Conservation (phyloP, 2,888 invertebrate species). For the Drosophila mercatorum region DNA sequence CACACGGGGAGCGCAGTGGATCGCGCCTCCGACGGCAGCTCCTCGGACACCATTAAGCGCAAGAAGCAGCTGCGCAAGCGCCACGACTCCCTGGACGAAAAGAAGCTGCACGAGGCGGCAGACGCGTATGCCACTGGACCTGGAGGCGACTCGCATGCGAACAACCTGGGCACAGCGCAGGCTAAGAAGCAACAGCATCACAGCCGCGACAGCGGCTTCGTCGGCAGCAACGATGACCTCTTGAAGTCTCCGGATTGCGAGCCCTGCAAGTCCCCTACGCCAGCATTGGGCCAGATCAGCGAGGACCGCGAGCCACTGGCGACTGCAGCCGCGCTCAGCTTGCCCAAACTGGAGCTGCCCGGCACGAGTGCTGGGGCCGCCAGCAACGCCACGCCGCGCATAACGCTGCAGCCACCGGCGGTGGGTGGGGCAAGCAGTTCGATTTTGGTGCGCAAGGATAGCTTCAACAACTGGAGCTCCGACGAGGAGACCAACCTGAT, state of each 20-base stretch:
- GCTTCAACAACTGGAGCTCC: conserved; percentile 97
- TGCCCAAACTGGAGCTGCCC: conserved; percentile 52
- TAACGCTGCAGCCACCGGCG: conserved; percentile 58
- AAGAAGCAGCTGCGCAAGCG: conserved; percentile 92
- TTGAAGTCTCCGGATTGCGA: conserved; percentile 86
- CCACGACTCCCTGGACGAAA: conserved; percentile 83
- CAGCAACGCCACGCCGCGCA: conserved; percentile 9
- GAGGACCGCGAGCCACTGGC: conserved; percentile 83
- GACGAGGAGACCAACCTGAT: conserved; percentile 97
- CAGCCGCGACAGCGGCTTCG: conserved; percentile 94
- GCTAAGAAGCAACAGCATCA: conserved; percentile 88
- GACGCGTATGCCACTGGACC: conserved; percentile 24
- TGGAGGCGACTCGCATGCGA: conserved; percentile 68
- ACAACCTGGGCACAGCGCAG: conserved; percentile 86
- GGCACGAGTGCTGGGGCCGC: conserved; percentile 44
- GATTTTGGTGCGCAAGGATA: conserved; percentile 91
- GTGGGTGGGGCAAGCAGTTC: conserved; percentile 70
- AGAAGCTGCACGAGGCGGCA: conserved; percentile 84
- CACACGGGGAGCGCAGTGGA: conserved; percentile 90
- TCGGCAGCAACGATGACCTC: conserved; percentile 94
- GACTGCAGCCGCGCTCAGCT: conserved; percentile 7
- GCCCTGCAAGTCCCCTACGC: conserved; percentile 73
- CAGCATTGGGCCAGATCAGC: conserved; percentile 73
- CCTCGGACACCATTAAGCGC: conserved; percentile 90
- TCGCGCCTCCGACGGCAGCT: conserved; percentile 84